phyloP scores from a whole-genome alignment of 1,140 invertebrate genomes.

The Wasmannia auropunctata region DNA sequence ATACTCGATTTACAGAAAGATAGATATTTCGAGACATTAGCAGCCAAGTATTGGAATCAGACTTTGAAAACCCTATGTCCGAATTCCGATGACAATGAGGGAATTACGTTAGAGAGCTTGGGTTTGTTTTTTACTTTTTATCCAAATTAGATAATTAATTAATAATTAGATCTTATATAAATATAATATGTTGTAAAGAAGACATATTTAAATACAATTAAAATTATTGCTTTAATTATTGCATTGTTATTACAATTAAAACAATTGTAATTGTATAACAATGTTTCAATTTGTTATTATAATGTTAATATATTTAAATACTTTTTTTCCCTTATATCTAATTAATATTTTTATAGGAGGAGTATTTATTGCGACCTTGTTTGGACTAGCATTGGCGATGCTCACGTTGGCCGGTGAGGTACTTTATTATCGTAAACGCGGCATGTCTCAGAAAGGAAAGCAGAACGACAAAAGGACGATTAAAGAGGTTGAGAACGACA shows the following conservation, averaged over 20 bases:
- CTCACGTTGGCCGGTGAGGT: constrained; percentile 92
- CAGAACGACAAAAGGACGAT: constrained; percentile 76
- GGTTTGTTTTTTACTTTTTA: constrained; percentile 84
- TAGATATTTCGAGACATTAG: constrained; percentile 92
- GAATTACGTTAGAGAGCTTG: constrained; percentile 94
- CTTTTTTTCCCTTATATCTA: constrained; percentile 2
- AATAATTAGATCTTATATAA: neutral
- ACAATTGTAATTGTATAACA: neutral
- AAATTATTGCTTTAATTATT: no score
- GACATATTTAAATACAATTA: no score
- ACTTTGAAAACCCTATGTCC: constrained; percentile 89
- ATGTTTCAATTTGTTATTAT: neutral
- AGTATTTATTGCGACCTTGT: constrained; percentile 95
- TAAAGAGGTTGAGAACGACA: constrained; percentile 70
- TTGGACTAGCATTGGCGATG: constrained; percentile 93
- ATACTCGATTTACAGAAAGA: constrained; percentile 94
- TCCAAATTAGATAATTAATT: no score
- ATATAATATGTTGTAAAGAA: neutral
- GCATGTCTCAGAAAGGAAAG: constrained; percentile 84
- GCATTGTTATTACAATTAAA: no score
- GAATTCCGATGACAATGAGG: constrained; percentile 92
- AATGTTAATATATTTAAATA: neutral
- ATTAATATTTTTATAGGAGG: constrained; percentile 87
- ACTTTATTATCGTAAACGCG: constrained; percentile 90
- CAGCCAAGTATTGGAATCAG: constrained; percentile 93